Percentiles rank a stretch among this genome's conserved stretches.
phyloP scores from a whole-genome alignment of 1,140 invertebrate genomes.

The Tetragnatha versicolor region DNA sequence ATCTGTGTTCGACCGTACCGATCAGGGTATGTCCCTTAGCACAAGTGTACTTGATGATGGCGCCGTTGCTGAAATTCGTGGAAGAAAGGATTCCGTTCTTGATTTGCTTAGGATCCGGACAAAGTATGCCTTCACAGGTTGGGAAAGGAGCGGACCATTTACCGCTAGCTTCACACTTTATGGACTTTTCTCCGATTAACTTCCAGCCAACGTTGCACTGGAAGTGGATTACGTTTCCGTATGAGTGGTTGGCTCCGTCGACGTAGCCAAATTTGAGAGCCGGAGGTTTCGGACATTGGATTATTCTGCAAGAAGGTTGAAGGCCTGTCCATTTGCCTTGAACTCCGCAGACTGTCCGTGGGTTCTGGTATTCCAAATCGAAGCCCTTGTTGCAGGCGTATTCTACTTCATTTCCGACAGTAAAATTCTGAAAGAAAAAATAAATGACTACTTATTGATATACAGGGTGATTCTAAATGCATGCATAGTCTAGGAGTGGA shows the following conservation, averaged over 20 bases:
- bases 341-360: conserved; percentile 76
- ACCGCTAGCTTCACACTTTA: conserved; percentile 76
- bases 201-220: conserved; percentile 85
- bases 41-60: conserved; percentile 47
- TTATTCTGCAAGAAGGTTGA: conserved; percentile 63
- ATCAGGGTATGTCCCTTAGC: conserved; percentile 37
- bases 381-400: conserved; percentile 52
- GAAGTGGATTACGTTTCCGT: conserved; percentile 84
- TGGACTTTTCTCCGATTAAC: conserved; percentile 73
- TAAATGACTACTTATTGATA: too few species aligned
- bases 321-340: conserved; percentile 83
- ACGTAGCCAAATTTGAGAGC: conserved; percentile 72
- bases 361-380: conserved; percentile 26
- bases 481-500: too few species aligned
- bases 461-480: too few species aligned
- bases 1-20: conserved; percentile 28
- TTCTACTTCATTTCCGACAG: conserved; percentile 27
- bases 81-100: conserved; percentile 37
- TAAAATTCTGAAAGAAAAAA: conserved; percentile 45
- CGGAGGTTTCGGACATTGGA: conserved; percentile 41
- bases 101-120: conserved; percentile 38
- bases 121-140: conserved; percentile 68
- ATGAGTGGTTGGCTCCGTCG: conserved; percentile 84
- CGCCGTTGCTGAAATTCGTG: conserved; percentile 43
- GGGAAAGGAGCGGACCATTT: conserved; percentile 83